A percentile compares a stretch with the other conserved stretches of the same genome.
These are phyloP conservation scores for Hofmannophila pseudospretella DNA, from an alignment of 2,888 invertebrate species.

Conservation along the genomic window DNA sequence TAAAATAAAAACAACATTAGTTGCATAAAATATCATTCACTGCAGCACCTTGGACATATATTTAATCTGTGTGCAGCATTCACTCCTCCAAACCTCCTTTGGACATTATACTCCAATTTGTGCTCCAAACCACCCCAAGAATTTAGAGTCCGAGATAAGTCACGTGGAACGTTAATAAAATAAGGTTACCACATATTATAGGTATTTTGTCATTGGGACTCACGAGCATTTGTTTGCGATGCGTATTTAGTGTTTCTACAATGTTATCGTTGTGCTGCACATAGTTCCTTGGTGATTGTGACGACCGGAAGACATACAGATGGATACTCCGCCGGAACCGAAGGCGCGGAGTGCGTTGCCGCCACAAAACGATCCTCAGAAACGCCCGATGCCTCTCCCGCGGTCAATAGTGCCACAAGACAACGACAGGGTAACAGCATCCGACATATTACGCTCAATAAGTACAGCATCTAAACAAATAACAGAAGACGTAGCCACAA, in stretches of 20 bases:
- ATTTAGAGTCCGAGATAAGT: no score
- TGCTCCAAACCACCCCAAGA: no score
- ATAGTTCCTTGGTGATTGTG: slow-evolving; percentile 25
- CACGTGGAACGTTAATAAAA: no score
- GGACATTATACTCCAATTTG: no score
- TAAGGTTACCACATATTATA: no score
- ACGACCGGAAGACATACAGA: slow-evolving; percentile 20
- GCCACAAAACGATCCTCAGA: slow-evolving; percentile 38
- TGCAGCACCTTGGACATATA: no score
- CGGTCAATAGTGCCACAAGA: slow-evolving; percentile 52
- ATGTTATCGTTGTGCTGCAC: slow-evolving; percentile 33
- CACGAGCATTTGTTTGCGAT: slow-evolving; percentile 13
- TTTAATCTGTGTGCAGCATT: no score
- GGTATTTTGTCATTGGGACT: no score
- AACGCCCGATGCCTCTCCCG: slow-evolving; percentile 75
- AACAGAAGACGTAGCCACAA: slow-evolving; percentile 73
- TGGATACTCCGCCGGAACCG: slow-evolving; percentile 63
- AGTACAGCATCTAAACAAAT: slow-evolving; percentile 77
- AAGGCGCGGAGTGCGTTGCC: slow-evolving; percentile 50
- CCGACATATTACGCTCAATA: slow-evolving; percentile 67
- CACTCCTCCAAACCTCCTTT: no score
- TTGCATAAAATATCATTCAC: no score
- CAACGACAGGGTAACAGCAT: slow-evolving; percentile 51
- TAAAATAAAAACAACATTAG: no score
- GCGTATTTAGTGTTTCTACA: slow-evolving; percentile 20